Base-by-base conservation (phyloP, 2,113 vertebrate genomes). In the Misgurnus mizolepis region DNA sequence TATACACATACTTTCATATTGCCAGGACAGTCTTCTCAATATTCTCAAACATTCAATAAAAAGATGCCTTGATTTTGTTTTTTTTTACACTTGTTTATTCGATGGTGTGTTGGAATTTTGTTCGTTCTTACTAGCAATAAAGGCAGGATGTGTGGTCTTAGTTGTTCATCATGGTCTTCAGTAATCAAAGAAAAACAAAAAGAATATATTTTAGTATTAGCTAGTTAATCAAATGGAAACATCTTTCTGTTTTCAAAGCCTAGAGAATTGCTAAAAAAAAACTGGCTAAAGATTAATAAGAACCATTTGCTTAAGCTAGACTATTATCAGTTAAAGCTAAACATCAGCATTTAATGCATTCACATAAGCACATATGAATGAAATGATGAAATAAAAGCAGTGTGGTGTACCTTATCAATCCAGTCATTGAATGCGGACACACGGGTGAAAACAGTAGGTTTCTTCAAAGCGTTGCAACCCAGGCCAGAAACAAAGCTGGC, bases 361-460 rank as follows among this genome's bases (percentile, higher is more conserved):
- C 45, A 47, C 10, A 47, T 47, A 47, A 47, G 45, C 45, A 47
- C 45, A 0, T 47, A 47, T 47, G 10, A 47, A 47, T 47, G 7
- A 47, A 47, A 47, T 10, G 2, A 10, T 47, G 10, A 7, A 47
- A 8, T 8, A 1, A 47, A 47, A 5, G 45, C 45, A 47, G 5
- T 4, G 6, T 47, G 45, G n/a, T 53, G 1, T 83, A 97, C 95
- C 90, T 92, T 76, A 45, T 92, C 76, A 0, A 97, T 93, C 96
- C 96, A 97, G 84, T 87, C 84, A 0, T 89, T 94, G 83, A 94
- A 96, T 70, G 94, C 93, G 0, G 95, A 97, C 45, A 96, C 94
- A 0, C 95, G 93, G 2, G 95, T 96, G 93, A 97, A 97, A 74
- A 97, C 95, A 0, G 96, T 96, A 60, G 96, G 95, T 81, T 96